These are phyloP conservation scores for Lumbricus terrestris DNA, from an alignment of 2,888 invertebrate species.

Conservation along the genomic window DNA sequence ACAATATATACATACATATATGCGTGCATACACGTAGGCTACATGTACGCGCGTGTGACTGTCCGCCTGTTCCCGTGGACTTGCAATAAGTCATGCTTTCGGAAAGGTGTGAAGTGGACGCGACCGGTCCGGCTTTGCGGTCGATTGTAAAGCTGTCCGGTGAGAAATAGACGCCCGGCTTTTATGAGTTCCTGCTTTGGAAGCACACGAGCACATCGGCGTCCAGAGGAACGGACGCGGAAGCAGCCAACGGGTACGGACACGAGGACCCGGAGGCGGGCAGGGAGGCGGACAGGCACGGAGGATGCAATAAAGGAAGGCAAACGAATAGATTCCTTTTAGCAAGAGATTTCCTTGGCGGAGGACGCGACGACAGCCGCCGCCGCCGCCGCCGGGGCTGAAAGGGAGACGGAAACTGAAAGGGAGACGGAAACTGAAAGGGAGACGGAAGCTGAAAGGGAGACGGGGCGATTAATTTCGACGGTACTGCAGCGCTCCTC, in stretches of 20 bases:
- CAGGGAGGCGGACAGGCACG: background rate
- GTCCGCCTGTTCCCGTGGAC: background rate
- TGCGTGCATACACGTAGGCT: too few species aligned
- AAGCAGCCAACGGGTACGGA: background rate
- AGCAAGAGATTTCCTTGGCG: background rate
- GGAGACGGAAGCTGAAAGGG: too few species aligned
- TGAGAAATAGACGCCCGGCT: background rate
- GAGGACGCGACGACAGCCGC: too few species aligned
- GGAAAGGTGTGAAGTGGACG: constrained; percentile 3
- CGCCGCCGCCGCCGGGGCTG: background rate
- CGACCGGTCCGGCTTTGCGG: background rate
- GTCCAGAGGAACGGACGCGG: background rate
- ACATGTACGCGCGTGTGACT: too few species aligned
- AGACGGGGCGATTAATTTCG: too few species aligned
- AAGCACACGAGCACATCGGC: background rate
- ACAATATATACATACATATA: too few species aligned
- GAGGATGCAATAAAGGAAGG: constrained; percentile 3
- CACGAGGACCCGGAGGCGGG: background rate
- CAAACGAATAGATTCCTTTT: background rate
- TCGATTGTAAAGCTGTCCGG: background rate
- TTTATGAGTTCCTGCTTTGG: background rate
- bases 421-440: too few species aligned
- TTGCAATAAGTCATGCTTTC: background rate
- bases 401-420: background rate
- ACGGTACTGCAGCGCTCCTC: too few species aligned